Base-by-base conservation (phyloP, 2,888 invertebrate species). In the Eupithecia centaureata region DNA sequence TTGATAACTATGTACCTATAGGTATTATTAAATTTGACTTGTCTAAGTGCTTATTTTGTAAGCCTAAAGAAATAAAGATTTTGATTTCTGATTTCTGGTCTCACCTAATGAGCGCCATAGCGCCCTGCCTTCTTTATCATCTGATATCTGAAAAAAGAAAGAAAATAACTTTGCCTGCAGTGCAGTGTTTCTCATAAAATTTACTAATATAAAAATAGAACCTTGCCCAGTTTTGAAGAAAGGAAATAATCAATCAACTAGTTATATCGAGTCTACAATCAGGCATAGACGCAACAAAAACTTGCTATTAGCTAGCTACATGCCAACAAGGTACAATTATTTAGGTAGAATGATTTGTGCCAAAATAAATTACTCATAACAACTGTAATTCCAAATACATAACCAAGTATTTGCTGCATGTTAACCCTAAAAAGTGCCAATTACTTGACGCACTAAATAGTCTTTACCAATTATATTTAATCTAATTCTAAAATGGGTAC, bases 191-290 rank as follows among this genome's bases (percentile, higher is more conserved):
- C n/a, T 38, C 38, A 12, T 13, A 3, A 38, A 3, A 38, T 5
- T 1, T 28, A 30, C n/a, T 28, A n/a, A 56, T 1, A 42, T 54
- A 54, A 54, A 52, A 27, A n/a, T 28, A 28, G 15, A 7, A 56
- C 15, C 54, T 15, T 54, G 1, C 28, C 28, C 8, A 56, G 28
- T 56, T 47, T 47, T 22, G 22, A 47, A 56, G n/a, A 56, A 56
- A 56, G 30, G 54, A 56, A 56, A 56, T 56, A 57, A 57, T 57
- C 57, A 32, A 70, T 70, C 63, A 72, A 63, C 64, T 56, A 15
- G 32, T 61, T 42, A 63, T 42, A 57, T 32, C 18, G 22, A n/a
- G 18, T 30, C 30, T 18, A 32, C 56, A 52, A 66, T 33, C n/a
- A 59, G 59, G 27, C 59, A 47, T 56, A 33, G 4, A 15, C 22